These are phyloP conservation scores for Hyperoplus lanceolatus DNA, from an alignment of 2,797 vertebrate species.

Conservation along the genomic window DNA sequence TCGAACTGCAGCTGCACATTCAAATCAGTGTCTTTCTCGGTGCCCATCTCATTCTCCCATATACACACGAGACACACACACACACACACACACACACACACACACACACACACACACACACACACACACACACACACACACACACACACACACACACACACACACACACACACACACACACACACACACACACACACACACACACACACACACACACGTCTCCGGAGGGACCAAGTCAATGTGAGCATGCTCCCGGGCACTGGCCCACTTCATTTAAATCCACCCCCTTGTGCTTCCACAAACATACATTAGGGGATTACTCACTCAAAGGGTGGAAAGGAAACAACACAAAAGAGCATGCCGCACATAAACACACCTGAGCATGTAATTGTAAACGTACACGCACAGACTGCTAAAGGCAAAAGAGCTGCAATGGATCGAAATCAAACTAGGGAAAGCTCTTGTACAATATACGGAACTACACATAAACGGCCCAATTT, in stretches of 20 bases:
- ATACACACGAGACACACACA: neutral
- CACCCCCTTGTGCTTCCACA: conserved; percentile 6
- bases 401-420: neutral
- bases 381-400: conserved; percentile 5
- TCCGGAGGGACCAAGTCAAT: conserved; percentile 40
- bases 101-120: conserved; percentile 18
- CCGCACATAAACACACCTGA: conserved; percentile 21
- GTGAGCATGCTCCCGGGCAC: conserved; percentile 37
- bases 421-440: conserved; percentile 10
- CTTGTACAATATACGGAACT: neutral
- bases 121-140: conserved; percentile 22
- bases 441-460: neutral
- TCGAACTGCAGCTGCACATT: conserved; percentile 42
- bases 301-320: conserved; percentile 34
- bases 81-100: conserved; percentile 30
- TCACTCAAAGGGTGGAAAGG: conserved; percentile 6
- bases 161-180: neutral
- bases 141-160: conserved; percentile 26
- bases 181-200: conserved; percentile 30
- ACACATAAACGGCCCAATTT: neutral
- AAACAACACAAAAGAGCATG: conserved; percentile 9
- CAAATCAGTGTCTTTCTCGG: conserved; percentile 18
- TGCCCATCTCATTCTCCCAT: too few relatives aligned
- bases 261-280: conserved; percentile 50
- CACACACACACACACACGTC: conserved; percentile 17